A percentile compares a stretch with the other conserved stretches of the same genome.
Conservation (phyloP, 2,797 vertebrate genomes). For the Petrocephalus sullivani region DNA sequence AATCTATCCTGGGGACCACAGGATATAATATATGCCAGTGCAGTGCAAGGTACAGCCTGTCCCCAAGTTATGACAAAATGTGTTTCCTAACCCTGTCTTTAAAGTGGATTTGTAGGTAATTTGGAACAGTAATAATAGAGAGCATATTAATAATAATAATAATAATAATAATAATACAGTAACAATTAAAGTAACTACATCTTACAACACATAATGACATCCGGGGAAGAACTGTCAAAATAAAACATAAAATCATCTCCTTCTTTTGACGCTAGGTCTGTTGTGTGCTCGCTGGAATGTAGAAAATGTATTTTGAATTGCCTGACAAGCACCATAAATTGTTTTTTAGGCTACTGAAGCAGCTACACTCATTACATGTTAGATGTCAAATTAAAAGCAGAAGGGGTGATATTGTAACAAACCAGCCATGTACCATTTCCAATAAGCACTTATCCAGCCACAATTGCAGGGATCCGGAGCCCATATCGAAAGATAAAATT, state of each 20-base stretch:
- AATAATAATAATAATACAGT: background rate
- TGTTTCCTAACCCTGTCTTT: background rate
- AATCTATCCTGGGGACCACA: background rate
- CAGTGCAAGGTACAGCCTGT: background rate
- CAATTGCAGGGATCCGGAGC: background rate
- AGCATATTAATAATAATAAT: background rate
- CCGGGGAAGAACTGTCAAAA: background rate
- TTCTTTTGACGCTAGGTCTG: background rate
- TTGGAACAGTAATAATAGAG: background rate
- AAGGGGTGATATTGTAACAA: background rate
- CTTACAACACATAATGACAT: background rate
- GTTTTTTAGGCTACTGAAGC: background rate
- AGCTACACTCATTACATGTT: background rate
- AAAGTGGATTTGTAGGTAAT: background rate
- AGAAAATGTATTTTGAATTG: background rate
- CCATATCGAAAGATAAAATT: background rate
- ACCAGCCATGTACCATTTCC: background rate
- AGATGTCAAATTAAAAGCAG: background rate
- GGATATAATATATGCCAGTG: background rate
- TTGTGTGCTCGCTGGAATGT: background rate
- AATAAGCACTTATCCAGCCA: background rate
- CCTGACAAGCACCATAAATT: slow-evolving; percentile 1
- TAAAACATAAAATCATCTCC: background rate
- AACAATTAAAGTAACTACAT: background rate
- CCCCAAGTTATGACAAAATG: background rate